Evolutionary conservation across 2,888 invertebrate genomes (phyloP).

Genomic region (Stenchaetothrips biformis): DNA sequence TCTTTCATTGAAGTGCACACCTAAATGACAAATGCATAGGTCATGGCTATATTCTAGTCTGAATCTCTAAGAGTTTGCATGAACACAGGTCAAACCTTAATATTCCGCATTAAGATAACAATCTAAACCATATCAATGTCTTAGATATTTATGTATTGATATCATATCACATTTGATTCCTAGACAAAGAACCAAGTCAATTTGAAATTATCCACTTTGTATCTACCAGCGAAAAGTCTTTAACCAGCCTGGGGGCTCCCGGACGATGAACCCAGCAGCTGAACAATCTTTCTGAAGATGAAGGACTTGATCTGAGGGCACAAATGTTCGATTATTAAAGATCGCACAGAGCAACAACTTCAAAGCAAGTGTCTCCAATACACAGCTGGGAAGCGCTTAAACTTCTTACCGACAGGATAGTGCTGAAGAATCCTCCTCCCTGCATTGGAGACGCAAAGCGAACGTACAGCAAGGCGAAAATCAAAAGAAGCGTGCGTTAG

Average conservation of each 20-base stretch:
- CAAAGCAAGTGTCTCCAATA: not conserved
- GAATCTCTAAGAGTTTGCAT: too few species aligned
- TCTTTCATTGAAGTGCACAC: not conserved
- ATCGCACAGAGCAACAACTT: not conserved
- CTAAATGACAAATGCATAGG: too few species aligned
- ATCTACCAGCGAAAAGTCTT: not conserved
- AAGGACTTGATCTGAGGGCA: conserved; percentile 5
- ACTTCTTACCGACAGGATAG: not conserved
- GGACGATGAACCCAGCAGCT: not conserved
- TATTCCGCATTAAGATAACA: too few species aligned
- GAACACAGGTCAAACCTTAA: too few species aligned
- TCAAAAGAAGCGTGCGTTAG: not conserved
- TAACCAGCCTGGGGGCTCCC: not conserved
- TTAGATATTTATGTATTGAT: too few species aligned
- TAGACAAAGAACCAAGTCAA: not conserved
- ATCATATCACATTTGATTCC: not conserved
- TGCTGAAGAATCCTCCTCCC: not conserved
- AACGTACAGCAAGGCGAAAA: not conserved
- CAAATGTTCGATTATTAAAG: not conserved
- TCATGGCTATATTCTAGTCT: too few species aligned
- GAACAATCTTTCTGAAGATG: conserved; percentile 18
- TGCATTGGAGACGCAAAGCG: not conserved
- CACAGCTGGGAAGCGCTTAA: not conserved
- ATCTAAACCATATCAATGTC: too few species aligned
- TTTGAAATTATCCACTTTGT: not conserved